Conservation (phyloP, 2,797 vertebrate species). For the Arrhamphus sclerolepis region DNA sequence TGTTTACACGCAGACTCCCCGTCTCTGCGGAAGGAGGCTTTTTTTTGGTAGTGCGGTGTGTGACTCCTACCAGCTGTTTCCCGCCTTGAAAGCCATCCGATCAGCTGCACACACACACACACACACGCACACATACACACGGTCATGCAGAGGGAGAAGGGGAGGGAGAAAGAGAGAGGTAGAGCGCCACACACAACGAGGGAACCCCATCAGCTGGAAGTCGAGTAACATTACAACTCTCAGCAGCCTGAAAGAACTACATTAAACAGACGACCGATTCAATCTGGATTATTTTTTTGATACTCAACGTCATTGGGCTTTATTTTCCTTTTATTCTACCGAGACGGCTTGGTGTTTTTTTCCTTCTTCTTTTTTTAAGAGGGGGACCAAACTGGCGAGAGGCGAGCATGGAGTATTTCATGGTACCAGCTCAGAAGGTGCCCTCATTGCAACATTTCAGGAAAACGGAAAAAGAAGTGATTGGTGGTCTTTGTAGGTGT, state of each 20-base stretch:
- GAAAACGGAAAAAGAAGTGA: conserved; percentile 98
- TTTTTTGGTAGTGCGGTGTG: conserved; percentile 85
- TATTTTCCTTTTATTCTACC: conserved; percentile 35
- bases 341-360: conserved; percentile 37
- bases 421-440: conserved; percentile 98
- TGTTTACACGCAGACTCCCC: conserved; percentile 91
- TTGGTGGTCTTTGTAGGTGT: conserved; percentile 96
- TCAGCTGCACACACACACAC: conserved; percentile 88
- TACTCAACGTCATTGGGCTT: conserved; percentile 2
- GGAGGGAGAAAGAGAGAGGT: conserved; percentile 57
- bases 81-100: conserved; percentile 96
- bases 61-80: conserved; percentile 98
- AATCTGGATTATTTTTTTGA: conserved; percentile 31
- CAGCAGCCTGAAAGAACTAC: conserved; percentile 70
- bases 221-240: conserved; percentile 85
- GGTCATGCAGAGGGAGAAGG: conserved; percentile 68
- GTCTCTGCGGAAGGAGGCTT: conserved; percentile 87
- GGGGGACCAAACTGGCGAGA: conserved; percentile 78
- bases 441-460: conserved; percentile 96
- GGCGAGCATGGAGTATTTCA: conserved; percentile 97
- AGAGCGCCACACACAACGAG: conserved; percentile 83
- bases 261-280: conserved; percentile 49
- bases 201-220: conserved; percentile 88
- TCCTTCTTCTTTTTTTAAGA: conserved; percentile 19
- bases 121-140: conserved; percentile 74